phyloP scores from a whole-genome alignment of 2,113 vertebrate genomes.

The Chaetodon trifascialis region DNA sequence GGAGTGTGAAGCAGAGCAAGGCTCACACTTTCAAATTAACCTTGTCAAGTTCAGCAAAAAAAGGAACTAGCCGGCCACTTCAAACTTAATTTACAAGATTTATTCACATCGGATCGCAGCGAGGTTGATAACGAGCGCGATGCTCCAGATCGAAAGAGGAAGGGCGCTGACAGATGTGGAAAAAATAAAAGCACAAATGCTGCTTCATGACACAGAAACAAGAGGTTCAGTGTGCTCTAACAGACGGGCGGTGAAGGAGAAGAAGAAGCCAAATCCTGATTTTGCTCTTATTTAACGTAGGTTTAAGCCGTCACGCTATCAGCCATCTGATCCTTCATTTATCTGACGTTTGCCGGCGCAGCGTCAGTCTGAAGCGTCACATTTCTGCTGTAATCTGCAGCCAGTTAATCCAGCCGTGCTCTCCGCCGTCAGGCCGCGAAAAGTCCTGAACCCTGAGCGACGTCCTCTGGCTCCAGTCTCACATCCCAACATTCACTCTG shows the following conservation, averaged over 20 bases:
- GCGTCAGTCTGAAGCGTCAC: background rate
- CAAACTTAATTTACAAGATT: slow-evolving; percentile 70
- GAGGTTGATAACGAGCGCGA: slow-evolving; percentile 46
- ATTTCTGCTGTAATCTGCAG: background rate
- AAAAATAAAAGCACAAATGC: slow-evolving; percentile 11
- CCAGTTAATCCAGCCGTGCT: background rate
- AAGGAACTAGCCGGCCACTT: slow-evolving; percentile 47
- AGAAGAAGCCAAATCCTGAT: background rate
- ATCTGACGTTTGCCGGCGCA: background rate
- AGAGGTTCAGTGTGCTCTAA: background rate
- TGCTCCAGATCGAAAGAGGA: slow-evolving; percentile 48
- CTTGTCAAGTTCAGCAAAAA: slow-evolving; percentile 65
- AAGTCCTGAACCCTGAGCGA: background rate
- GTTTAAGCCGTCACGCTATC: background rate
- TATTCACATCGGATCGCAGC: slow-evolving; percentile 47
- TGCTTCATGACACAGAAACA: slow-evolving; percentile 10
- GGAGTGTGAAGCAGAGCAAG: slow-evolving; percentile 61
- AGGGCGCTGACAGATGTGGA: slow-evolving; percentile 12
- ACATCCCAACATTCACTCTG: background rate
- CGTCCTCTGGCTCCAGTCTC: background rate
- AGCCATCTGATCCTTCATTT: background rate
- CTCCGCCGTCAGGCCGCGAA: background rate
- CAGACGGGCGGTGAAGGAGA: background rate
- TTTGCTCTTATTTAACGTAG: background rate
- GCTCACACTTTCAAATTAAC: slow-evolving; percentile 75